A percentile compares a stretch with the other conserved stretches of the same genome.
These are phyloP conservation scores for Thamnophis elegans DNA, from an alignment of 2,797 vertebrate genomes.

Conservation along the genomic window DNA sequence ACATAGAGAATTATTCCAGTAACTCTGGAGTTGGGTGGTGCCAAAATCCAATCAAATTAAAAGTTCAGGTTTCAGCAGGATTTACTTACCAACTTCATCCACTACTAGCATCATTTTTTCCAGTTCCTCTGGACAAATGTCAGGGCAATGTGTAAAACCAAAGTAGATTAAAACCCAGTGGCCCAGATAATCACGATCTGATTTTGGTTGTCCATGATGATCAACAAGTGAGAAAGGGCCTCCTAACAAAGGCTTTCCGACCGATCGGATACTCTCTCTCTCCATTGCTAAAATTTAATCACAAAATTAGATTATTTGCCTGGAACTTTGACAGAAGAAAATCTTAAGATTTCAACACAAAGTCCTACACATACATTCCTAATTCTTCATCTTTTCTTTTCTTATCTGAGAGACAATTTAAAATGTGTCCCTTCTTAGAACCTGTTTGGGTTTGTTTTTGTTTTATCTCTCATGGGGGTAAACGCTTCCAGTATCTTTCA, in stretches of 20 bases:
- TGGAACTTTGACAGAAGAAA: accelerated
- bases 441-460: background rate
- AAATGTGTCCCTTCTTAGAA: background rate
- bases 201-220: conserved; percentile 81
- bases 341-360: background rate
- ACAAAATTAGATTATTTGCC: background rate
- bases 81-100: conserved; percentile 86
- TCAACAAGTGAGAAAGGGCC: conserved; percentile 88
- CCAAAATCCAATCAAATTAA: background rate
- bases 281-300: conserved; percentile 78
- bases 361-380: background rate
- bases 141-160: conserved; percentile 96
- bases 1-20: background rate
- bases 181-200: conserved; percentile 84
- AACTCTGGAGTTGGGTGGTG: background rate
- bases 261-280: conserved; percentile 78
- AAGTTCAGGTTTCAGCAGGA: background rate
- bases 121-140: conserved; percentile 94
- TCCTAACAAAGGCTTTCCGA: conserved; percentile 87
- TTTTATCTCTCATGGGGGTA: background rate
- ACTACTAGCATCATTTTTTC: conserved; percentile 96
- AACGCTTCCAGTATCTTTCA: background rate
- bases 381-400: background rate
- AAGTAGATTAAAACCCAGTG: conserved; percentile 95
- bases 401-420: background rate